Evolutionary conservation across 2,113 vertebrate genomes (phyloP).

Genomic region (Cettia cetti): DNA sequence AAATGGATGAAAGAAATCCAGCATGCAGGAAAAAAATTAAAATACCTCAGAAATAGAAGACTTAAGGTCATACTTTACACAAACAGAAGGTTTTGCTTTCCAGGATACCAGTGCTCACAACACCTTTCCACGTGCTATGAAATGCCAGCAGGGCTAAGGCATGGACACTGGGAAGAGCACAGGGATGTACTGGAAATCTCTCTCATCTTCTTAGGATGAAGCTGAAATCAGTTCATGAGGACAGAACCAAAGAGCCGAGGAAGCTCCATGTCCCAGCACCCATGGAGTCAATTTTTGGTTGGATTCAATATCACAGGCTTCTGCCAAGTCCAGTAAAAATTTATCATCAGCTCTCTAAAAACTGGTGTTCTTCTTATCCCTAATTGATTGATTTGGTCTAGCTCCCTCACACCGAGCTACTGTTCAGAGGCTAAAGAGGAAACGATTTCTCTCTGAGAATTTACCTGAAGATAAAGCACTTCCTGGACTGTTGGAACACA

Average conservation of each 20-base stretch:
- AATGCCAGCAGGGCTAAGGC: neutral
- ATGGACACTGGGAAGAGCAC: neutral
- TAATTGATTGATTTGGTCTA: neutral
- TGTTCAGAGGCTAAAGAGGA: neutral
- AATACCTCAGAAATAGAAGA: neutral
- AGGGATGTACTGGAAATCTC: neutral
- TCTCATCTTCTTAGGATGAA: neutral
- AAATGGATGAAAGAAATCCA: neutral
- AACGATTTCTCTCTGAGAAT: neutral
- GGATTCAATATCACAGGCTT: neutral
- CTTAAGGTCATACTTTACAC: neutral
- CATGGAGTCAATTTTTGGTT: neutral
- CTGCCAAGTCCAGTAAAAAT: neutral
- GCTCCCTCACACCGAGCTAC: neutral
- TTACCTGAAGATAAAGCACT: neutral
- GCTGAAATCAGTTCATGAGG: neutral
- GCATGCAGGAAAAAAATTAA: neutral
- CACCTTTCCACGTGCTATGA: accelerated
- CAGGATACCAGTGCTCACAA: neutral
- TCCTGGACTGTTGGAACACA: neutral
- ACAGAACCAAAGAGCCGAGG: neutral
- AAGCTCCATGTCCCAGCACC: neutral
- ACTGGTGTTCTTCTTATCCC: neutral
- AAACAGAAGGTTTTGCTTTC: neutral
- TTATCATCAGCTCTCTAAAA: neutral